These are phyloP conservation scores for Neodiprion virginianus DNA, from an alignment of 1,140 invertebrate species.

Conservation along the genomic window DNA sequence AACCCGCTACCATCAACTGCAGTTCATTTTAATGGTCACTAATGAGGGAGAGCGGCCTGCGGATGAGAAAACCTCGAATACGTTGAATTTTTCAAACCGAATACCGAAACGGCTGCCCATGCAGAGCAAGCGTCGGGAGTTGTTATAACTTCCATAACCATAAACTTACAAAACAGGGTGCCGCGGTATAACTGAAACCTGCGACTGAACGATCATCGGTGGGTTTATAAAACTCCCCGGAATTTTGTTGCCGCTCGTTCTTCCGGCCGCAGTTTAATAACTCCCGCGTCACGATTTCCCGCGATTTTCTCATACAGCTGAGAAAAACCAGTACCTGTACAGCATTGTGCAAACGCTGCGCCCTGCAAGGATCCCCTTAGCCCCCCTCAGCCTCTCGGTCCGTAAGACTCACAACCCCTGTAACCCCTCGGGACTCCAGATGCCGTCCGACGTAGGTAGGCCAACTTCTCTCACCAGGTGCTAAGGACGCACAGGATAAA, in stretches of 20 bases:
- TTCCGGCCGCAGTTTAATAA: too few relatives aligned
- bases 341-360: too few relatives aligned
- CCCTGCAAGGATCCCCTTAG: too few relatives aligned
- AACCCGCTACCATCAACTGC: neutral
- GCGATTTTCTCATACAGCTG: neutral
- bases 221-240: neutral
- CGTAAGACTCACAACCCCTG: too few relatives aligned
- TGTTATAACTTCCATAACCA: neutral
- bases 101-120: too few relatives aligned
- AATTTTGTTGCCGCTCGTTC: neutral
- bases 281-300: neutral
- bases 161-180: neutral
- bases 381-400: too few relatives aligned
- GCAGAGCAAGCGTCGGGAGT: too few relatives aligned
- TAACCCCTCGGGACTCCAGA: too few relatives aligned
- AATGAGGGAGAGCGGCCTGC: neutral
- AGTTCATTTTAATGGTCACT: constrained; percentile 6
- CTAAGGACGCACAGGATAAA: constrained; percentile 18
- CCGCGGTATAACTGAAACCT: neutral
- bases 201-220: neutral
- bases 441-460: too few relatives aligned
- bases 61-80: neutral
- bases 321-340: neutral
- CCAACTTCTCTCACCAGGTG: too few relatives aligned
- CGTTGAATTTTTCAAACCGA: neutral